phyloP scores from a whole-genome alignment of 1,140 invertebrate genomes.

The Solen grandis region DNA sequence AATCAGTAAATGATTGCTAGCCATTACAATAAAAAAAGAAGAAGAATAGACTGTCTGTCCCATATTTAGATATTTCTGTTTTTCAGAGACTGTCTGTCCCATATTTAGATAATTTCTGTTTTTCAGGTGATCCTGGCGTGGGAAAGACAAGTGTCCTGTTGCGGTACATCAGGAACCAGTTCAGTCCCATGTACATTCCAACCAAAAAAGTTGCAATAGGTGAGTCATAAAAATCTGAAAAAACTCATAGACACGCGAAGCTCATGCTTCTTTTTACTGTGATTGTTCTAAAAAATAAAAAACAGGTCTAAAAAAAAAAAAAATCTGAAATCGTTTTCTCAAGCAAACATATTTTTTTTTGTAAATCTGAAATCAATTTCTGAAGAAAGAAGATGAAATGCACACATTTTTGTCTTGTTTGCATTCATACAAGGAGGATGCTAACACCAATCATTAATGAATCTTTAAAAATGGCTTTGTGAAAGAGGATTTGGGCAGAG shows the following conservation, averaged over 20 bases:
- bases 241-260: neutral
- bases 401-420: too few species aligned
- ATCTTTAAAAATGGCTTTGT: too few species aligned
- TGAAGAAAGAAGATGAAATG: too few species aligned
- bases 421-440: too few species aligned
- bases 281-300: neutral
- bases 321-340: neutral
- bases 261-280: neutral
- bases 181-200: slow-evolving; percentile 71
- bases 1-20: neutral
- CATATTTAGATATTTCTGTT: slow-evolving; percentile 15
- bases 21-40: neutral
- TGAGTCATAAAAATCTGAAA: slow-evolving; percentile 56
- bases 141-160: slow-evolving; percentile 74
- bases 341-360: too few species aligned
- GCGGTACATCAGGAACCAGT: slow-evolving; percentile 74
- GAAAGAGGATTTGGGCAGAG: too few species aligned
- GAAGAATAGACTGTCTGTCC: neutral
- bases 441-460: too few species aligned
- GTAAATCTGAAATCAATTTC: too few species aligned
- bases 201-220: slow-evolving; percentile 73
- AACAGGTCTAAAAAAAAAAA: too few species aligned
- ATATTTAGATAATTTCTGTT: slow-evolving; percentile 11
- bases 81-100: neutral
- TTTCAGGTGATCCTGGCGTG: slow-evolving; percentile 74